Evolutionary conservation across 2,888 invertebrate genomes (phyloP), one percentile per base, ranked within the genome.

Genomic region (Actias luna): DNA sequence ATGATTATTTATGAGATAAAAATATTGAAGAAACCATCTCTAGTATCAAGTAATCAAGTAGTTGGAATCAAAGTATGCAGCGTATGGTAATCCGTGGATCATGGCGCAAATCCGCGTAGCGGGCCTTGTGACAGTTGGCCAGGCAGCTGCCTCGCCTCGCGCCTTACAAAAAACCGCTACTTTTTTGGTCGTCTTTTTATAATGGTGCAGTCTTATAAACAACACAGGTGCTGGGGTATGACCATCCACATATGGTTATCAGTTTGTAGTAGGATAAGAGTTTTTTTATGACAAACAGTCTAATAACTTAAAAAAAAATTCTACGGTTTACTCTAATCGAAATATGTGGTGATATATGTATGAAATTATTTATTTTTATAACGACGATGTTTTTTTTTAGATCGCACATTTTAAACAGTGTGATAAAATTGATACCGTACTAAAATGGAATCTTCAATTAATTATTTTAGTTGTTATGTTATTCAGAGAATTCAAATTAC

Each of bases 161-260:
- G 89, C 85, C 84, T 85, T 80, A 90, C 85, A 91, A 92, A 92
- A n/a, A 92, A 90, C 89, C 83, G 82, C 79, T 83, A 85, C 87
- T 91, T 92, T 92, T 91, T 92, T 87, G 79, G 82, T 84, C 77
- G 81, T 78, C 84, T 89, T 92, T 92, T 92, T 92, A 89, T 89
- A 78, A 78, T 80, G 84, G 85, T 84, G 86, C 88, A 89, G 87
- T 89, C 89, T 88, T 90, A 89, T 89, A 92, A 89, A 90, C 90
- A 90, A 92, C 92, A 92, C 92, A 92, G 92, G 92, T 92, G 92
- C 91, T 85, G 76, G 80, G 82, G 85, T 85, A 88, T 88, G 86
- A 86, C 87, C 84, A 78, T 88, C 87, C 87, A 87, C 92, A 90
- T 91, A 91, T 91, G 91, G 90, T 87, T 89, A 88, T 89, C 84